Evolutionary conservation across 1,140 invertebrate genomes (phyloP).

Genomic region (Steinernema feltiae): DNA sequence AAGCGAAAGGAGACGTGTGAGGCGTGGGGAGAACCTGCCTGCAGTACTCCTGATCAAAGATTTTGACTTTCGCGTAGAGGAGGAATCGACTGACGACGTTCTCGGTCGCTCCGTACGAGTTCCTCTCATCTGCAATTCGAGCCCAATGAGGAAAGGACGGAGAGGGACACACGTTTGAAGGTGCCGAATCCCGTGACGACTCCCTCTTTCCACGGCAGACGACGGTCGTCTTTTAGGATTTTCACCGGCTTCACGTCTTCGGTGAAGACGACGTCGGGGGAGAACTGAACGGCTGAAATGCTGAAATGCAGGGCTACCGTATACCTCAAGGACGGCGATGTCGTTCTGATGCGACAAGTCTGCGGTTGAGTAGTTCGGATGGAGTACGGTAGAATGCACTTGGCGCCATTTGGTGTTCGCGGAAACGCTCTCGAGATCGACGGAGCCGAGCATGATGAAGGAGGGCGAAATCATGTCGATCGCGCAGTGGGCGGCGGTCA

Average conservation of each 20-base stretch:
- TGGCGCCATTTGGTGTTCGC: background rate
- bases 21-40: background rate
- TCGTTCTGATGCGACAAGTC: background rate
- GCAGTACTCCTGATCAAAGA: background rate
- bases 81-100: background rate
- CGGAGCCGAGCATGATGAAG: background rate
- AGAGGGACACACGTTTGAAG: background rate
- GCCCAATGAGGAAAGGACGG: background rate
- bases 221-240: background rate
- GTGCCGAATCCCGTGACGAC: background rate
- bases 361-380: background rate
- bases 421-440: background rate
- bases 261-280: background rate
- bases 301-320: no score
- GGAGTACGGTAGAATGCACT: background rate
- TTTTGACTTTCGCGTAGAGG: background rate
- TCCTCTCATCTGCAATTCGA: background rate
- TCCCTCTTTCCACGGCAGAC: background rate
- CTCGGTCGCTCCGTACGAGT: background rate
- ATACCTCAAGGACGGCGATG: background rate
- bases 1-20: background rate
- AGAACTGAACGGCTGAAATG: background rate
- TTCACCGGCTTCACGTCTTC: background rate
- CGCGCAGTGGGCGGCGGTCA: background rate
- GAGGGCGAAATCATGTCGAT: background rate